Evolutionary conservation across 2,888 invertebrate species (phyloP), one percentile per base, ranked within the genome.

Genomic region (Romanomermis culicivorax): DNA sequence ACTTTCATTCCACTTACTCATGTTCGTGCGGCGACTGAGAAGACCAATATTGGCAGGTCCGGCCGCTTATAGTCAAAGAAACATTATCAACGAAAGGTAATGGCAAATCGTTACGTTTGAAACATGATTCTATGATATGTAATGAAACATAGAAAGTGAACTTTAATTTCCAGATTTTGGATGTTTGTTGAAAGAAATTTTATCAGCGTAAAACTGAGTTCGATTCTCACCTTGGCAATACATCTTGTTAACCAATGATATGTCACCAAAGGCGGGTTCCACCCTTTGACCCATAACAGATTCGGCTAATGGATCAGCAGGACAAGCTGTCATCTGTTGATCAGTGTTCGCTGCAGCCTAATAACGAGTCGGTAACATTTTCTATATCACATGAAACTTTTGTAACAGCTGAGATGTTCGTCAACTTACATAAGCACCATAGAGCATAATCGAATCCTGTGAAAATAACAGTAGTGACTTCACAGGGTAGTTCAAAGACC

Each of bases 391-490:
- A 45, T 11, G 7, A 45, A 36, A 7, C 17, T 36, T 36, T 36
- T 45, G 47, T n/a, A n/a, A n/a, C n/a, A n/a, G n/a, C n/a, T n/a
- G n/a, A n/a, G n/a, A n/a, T n/a, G n/a, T n/a, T n/a, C n/a, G n/a
- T n/a, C 23, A 7, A 53, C 47, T 54, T 49, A 54, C 54, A 7
- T 43, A 26, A 20, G 54, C 50, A 29, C 14, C 52, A 29, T 54
- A 54, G 29, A 52, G 54, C 54, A 54, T 54, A 20, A 54, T 54
- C 2, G 54, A 54, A 52, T 54, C 54, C n/a, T n/a, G n/a, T n/a
- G n/a, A n/a, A n/a, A n/a, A n/a, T n/a, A n/a, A n/a, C n/a, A n/a
- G n/a, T n/a, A n/a, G n/a, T n/a, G n/a, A n/a, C n/a, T n/a, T n/a
- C n/a, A n/a, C n/a, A n/a, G n/a, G n/a, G n/a, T n/a, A n/a, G n/a